Evolutionary conservation across 2,888 invertebrate species (phyloP).

Genomic region (Athalia circularis): DNA sequence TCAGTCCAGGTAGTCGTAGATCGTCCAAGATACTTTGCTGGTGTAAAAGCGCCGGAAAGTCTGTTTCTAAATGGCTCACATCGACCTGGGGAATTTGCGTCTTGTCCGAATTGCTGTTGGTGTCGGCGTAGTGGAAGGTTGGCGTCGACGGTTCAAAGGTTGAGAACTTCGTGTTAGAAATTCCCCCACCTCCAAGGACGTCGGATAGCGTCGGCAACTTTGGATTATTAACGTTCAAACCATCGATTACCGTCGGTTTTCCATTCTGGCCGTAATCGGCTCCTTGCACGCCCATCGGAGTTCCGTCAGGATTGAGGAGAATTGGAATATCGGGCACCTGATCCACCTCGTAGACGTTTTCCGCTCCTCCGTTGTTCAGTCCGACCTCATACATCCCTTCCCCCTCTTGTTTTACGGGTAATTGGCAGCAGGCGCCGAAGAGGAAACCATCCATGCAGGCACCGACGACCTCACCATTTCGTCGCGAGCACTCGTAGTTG

Average conservation of each 20-base stretch:
- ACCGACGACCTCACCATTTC: conserved; percentile 89
- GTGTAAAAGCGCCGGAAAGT: conserved; percentile 64
- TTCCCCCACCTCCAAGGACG: conserved; percentile 48
- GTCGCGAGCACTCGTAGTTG: conserved; percentile 89
- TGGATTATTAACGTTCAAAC: conserved; percentile 9
- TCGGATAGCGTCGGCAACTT: conserved; percentile 46
- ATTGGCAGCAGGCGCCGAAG: conserved; percentile 93
- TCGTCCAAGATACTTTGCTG: conserved; percentile 67
- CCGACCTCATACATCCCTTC: conserved; percentile 66
- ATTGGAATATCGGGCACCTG: conserved; percentile 71
- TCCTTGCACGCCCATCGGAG: conserved; percentile 60
- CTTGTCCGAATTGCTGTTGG: conserved; percentile 73
- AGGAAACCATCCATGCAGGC: conserved; percentile 94
- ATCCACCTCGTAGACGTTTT: conserved; percentile 66
- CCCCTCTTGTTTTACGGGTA: conserved; percentile 76
- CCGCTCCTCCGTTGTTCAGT: conserved; percentile 52
- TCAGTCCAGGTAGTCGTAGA: conserved; percentile 63
- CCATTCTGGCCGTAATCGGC: neutral
- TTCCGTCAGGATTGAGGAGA: conserved; percentile 68
- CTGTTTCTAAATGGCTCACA: conserved; percentile 60
- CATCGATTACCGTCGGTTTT: conserved; percentile 25
- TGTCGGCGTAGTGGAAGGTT: conserved; percentile 71
- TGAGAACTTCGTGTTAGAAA: conserved; percentile 60
- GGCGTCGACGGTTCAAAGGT: conserved; percentile 62
- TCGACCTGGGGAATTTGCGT: conserved; percentile 57